Evolutionary conservation across 2,113 vertebrate species (phyloP).

Genomic region (Istiophorus platypterus): DNA sequence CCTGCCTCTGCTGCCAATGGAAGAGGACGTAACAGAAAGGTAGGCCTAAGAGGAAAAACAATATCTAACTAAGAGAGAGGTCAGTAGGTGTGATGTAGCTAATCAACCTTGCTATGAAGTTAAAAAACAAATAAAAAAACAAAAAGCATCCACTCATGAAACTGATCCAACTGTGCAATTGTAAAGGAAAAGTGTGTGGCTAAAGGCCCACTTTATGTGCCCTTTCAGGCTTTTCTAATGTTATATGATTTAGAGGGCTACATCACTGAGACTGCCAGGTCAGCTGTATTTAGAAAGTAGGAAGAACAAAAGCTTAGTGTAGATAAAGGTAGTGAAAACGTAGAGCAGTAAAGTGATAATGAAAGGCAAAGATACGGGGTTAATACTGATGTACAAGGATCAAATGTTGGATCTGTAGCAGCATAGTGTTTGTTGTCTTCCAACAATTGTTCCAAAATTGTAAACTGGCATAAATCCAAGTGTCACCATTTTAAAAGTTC

Average conservation of each 20-base stretch:
- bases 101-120: neutral
- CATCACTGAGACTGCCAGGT: conserved; percentile 28
- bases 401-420: neutral
- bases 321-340: conserved; percentile 18
- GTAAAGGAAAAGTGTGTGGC: neutral
- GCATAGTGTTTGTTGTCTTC: neutral
- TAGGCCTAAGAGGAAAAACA: conserved; percentile 18
- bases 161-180: neutral
- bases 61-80: neutral
- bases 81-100: neutral
- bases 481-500: neutral
- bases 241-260: conserved; percentile 26
- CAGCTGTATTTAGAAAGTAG: conserved; percentile 46
- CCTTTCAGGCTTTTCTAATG: conserved; percentile 13
- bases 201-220: neutral
- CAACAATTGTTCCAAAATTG: neutral
- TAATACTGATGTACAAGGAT: conserved; percentile 1
- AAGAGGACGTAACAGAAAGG: conserved; percentile 21
- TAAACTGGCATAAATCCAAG: neutral
- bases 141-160: neutral
- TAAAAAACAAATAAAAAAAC: neutral
- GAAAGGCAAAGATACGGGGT: neutral
- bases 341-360: neutral
- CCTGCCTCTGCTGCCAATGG: neutral
- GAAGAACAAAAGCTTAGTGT: conserved; percentile 17